Conservation (phyloP, 2,113 vertebrate genomes). For the Podiceps cristatus region DNA sequence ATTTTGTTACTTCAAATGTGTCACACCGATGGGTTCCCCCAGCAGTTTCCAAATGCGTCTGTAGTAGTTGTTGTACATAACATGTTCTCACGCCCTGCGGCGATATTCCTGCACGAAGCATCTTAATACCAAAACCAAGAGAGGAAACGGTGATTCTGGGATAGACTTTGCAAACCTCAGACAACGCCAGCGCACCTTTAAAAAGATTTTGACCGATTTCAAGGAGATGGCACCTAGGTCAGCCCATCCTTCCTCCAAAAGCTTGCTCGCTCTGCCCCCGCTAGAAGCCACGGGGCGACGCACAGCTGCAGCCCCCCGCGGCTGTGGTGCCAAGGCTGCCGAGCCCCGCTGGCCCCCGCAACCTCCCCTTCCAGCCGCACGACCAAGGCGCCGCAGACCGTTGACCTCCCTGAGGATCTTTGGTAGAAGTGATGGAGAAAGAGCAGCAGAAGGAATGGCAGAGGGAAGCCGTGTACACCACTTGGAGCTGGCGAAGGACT, state of each 20-base stretch:
- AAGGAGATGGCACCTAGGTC: not conserved
- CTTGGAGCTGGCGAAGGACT: not conserved
- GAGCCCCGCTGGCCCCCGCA: too few species aligned
- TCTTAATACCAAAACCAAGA: not conserved
- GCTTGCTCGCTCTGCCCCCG: not conserved
- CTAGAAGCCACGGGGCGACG: not conserved
- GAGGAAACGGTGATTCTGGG: not conserved
- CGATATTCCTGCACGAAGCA: not conserved
- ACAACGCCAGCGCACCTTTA: too few species aligned
- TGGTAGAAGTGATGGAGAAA: not conserved
- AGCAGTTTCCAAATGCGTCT: not conserved
- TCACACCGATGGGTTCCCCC: not conserved
- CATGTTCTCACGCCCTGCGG: not conserved
- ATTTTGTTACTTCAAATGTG: not conserved
- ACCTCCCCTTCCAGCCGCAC: not conserved
- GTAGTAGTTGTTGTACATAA: accelerated
- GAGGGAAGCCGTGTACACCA: not conserved
- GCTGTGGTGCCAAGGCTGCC: too few species aligned
- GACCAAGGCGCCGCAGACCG: not conserved
- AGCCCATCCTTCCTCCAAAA: not conserved
- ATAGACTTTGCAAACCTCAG: not conserved
- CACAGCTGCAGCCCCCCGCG: too few species aligned
- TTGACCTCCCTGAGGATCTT: not conserved
- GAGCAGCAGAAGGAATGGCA: too few species aligned
- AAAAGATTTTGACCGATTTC: not conserved